Percentiles rank a stretch among this genome's conserved stretches.
Conservation (phyloP, 2,888 invertebrate species). For the Neoaliturus tenellus region DNA sequence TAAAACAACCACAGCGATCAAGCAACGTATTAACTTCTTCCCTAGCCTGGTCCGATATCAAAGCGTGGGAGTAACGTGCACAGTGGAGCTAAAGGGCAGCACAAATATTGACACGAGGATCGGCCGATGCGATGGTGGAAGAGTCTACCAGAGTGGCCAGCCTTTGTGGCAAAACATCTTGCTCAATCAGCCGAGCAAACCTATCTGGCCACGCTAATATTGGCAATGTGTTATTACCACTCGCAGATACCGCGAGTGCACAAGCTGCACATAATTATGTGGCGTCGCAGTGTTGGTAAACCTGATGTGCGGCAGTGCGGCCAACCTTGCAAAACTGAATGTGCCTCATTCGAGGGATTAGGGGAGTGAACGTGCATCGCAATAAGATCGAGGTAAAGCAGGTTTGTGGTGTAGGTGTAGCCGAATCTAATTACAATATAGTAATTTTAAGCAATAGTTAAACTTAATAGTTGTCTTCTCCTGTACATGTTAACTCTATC, state of each 20-base stretch:
- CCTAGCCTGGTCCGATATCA: neutral
- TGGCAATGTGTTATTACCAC: neutral
- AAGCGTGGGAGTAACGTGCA: neutral
- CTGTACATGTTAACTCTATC: too few species aligned
- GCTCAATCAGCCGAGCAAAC: slow-evolving; percentile 16
- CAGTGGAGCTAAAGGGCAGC: neutral
- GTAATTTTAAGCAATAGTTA: too few species aligned
- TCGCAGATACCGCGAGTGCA: neutral
- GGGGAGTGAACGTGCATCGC: too few species aligned
- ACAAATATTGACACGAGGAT: neutral
- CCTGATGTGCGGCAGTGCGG: too few species aligned
- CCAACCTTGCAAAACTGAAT: too few species aligned
- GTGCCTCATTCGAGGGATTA: too few species aligned
- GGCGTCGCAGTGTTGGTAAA: neutral
- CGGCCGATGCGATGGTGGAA: neutral
- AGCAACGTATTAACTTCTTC: too few species aligned
- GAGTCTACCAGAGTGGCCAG: neutral
- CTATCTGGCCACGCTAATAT: neutral
- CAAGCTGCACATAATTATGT: neutral
- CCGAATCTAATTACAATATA: too few species aligned
- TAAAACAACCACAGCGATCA: too few species aligned
- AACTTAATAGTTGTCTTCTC: too few species aligned
- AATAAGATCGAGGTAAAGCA: too few species aligned
- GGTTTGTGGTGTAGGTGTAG: too few species aligned
- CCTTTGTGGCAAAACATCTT: slow-evolving; percentile 8